Percentiles rank a stretch among this genome's conserved stretches.
Conservation (phyloP, 2,888 invertebrate genomes). For the Protonemura montana region DNA sequence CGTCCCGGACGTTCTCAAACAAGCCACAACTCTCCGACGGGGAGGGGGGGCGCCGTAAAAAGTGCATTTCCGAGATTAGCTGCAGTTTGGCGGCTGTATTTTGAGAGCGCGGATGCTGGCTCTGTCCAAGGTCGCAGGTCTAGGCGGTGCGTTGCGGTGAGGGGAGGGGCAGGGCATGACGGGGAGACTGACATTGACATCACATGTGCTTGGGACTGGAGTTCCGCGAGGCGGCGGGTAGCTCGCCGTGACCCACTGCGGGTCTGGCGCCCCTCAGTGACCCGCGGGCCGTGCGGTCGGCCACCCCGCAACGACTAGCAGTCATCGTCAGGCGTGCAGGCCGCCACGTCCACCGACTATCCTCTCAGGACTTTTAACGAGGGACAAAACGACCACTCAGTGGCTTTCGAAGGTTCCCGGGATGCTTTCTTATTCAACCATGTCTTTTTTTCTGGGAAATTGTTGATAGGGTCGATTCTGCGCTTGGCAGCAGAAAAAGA, state of each 20-base stretch:
- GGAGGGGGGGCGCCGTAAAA: background rate
- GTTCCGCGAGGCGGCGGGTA: background rate
- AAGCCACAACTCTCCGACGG: background rate
- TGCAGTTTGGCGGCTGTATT: conserved; percentile 24
- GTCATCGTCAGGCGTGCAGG: background rate
- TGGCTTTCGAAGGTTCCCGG: no score
- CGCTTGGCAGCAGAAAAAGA: no score
- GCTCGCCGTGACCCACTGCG: conserved; percentile 22
- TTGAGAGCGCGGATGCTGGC: background rate
- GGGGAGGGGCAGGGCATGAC: background rate
- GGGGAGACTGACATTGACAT: conserved; percentile 25
- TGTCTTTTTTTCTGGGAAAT: no score
- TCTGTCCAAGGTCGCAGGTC: background rate
- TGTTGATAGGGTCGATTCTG: no score
- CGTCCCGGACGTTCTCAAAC: background rate
- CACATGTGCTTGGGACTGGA: conserved; percentile 5
- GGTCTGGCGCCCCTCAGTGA: conserved; percentile 8
- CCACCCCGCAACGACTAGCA: background rate
- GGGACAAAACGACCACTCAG: no score
- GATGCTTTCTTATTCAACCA: no score
- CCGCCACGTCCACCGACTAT: no score
- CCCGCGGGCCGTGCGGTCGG: background rate
- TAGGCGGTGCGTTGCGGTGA: background rate
- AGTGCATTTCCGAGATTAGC: conserved; percentile 9
- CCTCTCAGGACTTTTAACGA: no score